Evolutionary conservation across 2,888 invertebrate species (phyloP).

Genomic region (Lasioglossum calceatum): DNA sequence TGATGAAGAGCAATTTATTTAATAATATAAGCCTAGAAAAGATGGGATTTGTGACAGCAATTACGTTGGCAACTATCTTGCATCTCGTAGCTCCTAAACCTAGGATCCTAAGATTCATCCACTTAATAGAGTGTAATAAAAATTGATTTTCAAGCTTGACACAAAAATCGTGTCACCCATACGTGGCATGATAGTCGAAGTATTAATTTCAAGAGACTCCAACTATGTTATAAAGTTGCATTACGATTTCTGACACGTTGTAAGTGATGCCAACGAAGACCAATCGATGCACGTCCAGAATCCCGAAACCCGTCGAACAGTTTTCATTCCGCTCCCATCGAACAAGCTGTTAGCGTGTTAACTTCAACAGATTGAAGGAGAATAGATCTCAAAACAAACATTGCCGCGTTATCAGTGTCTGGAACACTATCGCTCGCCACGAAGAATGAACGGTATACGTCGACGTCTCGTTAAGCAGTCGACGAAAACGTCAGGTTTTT

Average conservation of each 20-base stretch:
- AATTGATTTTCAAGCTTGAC: background rate
- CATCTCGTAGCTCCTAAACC: no score
- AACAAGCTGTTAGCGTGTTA: background rate
- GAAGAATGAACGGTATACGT: background rate
- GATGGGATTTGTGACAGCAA: no score
- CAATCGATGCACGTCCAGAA: background rate
- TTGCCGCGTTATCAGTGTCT: background rate
- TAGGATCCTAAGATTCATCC: no score
- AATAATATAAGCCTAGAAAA: no score
- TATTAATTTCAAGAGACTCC: background rate
- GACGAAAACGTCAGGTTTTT: conserved; percentile 20
- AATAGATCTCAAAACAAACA: background rate
- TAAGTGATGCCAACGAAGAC: background rate
- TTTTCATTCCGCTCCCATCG: background rate
- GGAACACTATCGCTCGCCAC: background rate
- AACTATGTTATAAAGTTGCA: background rate
- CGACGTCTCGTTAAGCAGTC: background rate
- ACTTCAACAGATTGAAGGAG: background rate
- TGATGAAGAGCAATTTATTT: background rate
- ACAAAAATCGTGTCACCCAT: background rate
- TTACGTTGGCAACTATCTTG: no score
- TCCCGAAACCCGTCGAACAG: background rate
- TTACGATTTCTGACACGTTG: background rate
- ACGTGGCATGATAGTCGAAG: background rate
- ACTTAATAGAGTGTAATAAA: no score